A percentile compares a stretch with the other conserved stretches of the same genome.
phyloP scores from a whole-genome alignment of 2,888 invertebrate species.

The Griposia aprilina region DNA sequence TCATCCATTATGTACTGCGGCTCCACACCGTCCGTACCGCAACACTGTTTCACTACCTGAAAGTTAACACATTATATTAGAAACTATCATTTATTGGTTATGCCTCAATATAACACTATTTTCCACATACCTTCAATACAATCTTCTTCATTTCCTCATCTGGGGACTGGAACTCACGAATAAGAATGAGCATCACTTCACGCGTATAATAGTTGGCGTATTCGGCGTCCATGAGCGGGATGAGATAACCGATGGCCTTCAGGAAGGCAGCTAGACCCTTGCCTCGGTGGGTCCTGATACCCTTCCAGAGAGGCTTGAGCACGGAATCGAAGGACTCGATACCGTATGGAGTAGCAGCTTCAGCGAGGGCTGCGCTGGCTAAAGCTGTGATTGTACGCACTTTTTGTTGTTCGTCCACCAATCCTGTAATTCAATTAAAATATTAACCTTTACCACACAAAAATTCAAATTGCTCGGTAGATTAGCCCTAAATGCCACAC shows the following conservation, averaged over 20 bases:
- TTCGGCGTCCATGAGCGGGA: conserved; percentile 99
- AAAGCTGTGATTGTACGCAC: conserved; percentile 99
- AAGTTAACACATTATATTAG: conserved; percentile 38
- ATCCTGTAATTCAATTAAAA: conserved; percentile 85
- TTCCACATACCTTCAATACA: conserved; percentile 95
- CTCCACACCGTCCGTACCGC: conserved; percentile 99
- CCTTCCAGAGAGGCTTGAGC: conserved; percentile 99
- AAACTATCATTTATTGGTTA: neutral
- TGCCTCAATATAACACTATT: neutral
- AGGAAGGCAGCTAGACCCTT: conserved; percentile 99
- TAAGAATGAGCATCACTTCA: conserved; percentile 99
- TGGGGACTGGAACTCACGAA: conserved; percentile 99
- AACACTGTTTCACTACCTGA: conserved; percentile 99
- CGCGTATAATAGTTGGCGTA: conserved; percentile 99
- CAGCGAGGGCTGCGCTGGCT: conserved; percentile 99
- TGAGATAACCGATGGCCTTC: conserved; percentile 99
- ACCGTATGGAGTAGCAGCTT: conserved; percentile 99
- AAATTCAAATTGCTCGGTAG: neutral
- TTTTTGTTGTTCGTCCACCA: conserved; percentile 99
- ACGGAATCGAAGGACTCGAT: conserved; percentile 99
- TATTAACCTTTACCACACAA: neutral
- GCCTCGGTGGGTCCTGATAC: conserved; percentile 97
- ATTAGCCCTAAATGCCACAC: neutral
- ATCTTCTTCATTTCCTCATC: conserved; percentile 99
- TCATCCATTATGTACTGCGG: conserved; percentile 99